phyloP scores from a whole-genome alignment of 2,888 invertebrate species.

The Halocaridina rubra region DNA sequence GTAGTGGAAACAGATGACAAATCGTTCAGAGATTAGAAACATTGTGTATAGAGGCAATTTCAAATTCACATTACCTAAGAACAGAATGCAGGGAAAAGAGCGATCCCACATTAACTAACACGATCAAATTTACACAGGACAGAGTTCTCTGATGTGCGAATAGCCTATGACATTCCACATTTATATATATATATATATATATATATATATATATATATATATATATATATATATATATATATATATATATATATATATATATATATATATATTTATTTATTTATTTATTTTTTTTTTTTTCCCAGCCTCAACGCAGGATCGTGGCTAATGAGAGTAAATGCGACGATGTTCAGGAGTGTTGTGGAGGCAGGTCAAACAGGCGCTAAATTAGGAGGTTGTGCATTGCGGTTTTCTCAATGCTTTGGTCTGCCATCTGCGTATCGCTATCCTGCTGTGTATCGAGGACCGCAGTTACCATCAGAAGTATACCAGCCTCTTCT shows the following conservation, averaged over 20 bases:
- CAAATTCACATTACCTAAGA: no score
- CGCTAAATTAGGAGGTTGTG: neutral
- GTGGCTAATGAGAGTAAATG: conserved; percentile 32
- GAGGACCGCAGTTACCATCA: neutral
- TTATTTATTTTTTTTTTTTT: neutral
- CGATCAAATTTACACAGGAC: no score
- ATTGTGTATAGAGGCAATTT: no score
- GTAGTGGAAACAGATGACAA: no score
- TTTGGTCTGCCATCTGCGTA: conserved; percentile 23
- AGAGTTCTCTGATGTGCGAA: no score
- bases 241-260: neutral
- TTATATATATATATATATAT: neutral
- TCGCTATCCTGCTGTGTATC: conserved; percentile 30
- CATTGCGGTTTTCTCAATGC: conserved; percentile 27
- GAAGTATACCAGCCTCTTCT: conserved; percentile 23
- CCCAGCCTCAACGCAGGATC: conserved; percentile 29
- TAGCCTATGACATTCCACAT: no score
- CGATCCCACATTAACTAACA: no score
- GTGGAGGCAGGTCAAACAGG: conserved; percentile 13
- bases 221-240: neutral
- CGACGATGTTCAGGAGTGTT: conserved; percentile 10
- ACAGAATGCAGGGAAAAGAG: no score
- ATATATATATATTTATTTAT: no score
- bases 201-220: neutral
- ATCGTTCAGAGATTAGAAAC: no score